Percentiles rank a stretch among this genome's conserved stretches.
Evolutionary conservation across 2,797 vertebrate species (phyloP).

Genomic region (Sebastes diaconus): DNA sequence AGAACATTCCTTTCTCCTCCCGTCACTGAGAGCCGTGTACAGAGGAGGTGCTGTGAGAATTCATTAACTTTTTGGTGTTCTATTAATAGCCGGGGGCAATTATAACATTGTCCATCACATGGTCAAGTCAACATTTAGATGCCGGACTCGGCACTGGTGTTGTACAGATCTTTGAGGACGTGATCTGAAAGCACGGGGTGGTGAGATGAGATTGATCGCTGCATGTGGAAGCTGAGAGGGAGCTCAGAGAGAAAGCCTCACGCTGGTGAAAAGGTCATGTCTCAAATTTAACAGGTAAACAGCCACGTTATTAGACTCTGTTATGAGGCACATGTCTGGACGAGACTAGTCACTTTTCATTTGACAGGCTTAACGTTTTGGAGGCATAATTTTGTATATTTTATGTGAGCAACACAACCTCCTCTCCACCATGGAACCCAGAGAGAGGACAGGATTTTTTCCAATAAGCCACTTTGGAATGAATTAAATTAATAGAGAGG

Average conservation of each 20-base stretch:
- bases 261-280: slow-evolving; percentile 54
- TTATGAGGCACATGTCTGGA: slow-evolving; percentile 11
- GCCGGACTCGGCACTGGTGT: slow-evolving; percentile 1
- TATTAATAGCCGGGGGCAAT: slow-evolving; percentile 59
- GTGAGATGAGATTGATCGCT: slow-evolving; percentile 22
- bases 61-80: slow-evolving; percentile 63
- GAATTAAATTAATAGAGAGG: no score
- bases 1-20: neutral
- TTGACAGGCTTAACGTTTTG: neutral
- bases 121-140: slow-evolving; percentile 28
- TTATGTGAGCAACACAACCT: no score
- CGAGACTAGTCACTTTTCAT: slow-evolving; percentile 12
- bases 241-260: slow-evolving; percentile 16
- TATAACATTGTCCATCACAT: slow-evolving; percentile 43
- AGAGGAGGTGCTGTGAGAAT: slow-evolving; percentile 38
- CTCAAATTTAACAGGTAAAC: slow-evolving; percentile 54
- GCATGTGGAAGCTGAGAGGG: neutral
- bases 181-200: slow-evolving; percentile 27
- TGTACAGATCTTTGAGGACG: slow-evolving; percentile 15
- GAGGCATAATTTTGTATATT: neutral
- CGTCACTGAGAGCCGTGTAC: neutral
- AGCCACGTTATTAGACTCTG: slow-evolving; percentile 33
- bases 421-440: no score
- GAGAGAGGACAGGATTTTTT: no score
- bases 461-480: no score